Percentiles rank a stretch among this genome's conserved stretches.
Conservation (phyloP, 2,113 vertebrate species). For the Crotophaga sulcirostris region DNA sequence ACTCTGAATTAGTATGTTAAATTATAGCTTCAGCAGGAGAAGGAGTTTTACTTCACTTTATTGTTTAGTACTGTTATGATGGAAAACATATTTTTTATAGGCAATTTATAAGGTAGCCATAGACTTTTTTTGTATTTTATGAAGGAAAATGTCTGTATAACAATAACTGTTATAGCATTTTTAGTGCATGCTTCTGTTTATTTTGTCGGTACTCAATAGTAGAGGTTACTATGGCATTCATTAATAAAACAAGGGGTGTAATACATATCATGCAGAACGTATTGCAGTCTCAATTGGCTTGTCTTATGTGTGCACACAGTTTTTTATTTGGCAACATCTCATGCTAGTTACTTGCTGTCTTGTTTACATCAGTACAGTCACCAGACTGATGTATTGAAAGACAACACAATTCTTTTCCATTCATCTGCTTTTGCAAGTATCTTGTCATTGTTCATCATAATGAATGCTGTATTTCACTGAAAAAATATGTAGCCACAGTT, state of each 20-base stretch:
- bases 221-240: neutral
- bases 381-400: neutral
- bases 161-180: neutral
- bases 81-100: neutral
- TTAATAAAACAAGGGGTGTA: neutral
- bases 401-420: neutral
- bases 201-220: neutral
- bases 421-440: neutral
- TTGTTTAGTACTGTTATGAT: neutral
- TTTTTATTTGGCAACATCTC: neutral
- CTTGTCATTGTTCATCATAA: neutral
- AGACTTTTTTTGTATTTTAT: constrained; percentile 31
- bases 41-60: neutral
- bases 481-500: neutral
- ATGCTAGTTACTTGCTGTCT: neutral
- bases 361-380: neutral
- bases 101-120: neutral
- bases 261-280: neutral
- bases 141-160: constrained; percentile 8
- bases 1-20: neutral
- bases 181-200: neutral
- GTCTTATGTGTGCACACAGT: fast-evolving
- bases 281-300: neutral
- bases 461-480: neutral
- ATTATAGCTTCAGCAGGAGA: neutral